Percentiles rank a stretch among this genome's conserved stretches.
Conservation (phyloP, 2,797 vertebrate genomes). For the Sebastiscus tertius region DNA sequence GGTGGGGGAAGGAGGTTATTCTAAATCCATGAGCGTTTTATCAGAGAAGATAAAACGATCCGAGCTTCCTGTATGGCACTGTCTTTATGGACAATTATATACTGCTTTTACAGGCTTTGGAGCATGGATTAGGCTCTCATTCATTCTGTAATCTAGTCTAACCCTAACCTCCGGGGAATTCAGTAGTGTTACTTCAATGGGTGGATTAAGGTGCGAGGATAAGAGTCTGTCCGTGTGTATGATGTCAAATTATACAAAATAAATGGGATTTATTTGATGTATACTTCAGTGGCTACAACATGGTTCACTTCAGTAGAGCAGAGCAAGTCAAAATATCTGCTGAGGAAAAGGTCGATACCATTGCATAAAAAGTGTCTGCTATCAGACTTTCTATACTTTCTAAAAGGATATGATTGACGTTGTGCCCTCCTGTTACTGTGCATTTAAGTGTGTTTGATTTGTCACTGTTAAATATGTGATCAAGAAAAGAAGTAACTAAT, state of each 20-base stretch:
- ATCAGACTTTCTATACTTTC: background rate
- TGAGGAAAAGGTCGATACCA: background rate
- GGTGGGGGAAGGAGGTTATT: background rate
- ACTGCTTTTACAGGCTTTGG: slow-evolving; percentile 8
- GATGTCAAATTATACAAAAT: background rate
- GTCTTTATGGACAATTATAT: slow-evolving; percentile 39
- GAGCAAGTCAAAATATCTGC: background rate
- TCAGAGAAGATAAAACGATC: slow-evolving; percentile 38
- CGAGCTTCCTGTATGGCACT: slow-evolving; percentile 5
- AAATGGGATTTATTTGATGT: background rate
- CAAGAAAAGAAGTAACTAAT: background rate
- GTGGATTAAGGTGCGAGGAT: slow-evolving; percentile 29
- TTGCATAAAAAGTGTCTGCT: background rate
- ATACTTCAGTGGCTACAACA: background rate
- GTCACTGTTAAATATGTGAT: background rate
- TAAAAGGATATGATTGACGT: background rate
- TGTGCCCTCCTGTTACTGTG: background rate
- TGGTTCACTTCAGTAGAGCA: background rate
- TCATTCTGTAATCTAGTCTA: slow-evolving; percentile 38
- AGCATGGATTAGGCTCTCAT: slow-evolving; percentile 12
- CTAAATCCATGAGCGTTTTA: slow-evolving; percentile 36
- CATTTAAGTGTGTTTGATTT: background rate
- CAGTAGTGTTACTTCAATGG: slow-evolving; percentile 17
- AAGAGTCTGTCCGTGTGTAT: background rate
- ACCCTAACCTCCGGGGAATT: slow-evolving; percentile 31